A percentile compares a stretch with the other conserved stretches of the same genome.
phyloP scores from a whole-genome alignment of 2,888 invertebrate species.

The Aproaerema taeniolella region DNA sequence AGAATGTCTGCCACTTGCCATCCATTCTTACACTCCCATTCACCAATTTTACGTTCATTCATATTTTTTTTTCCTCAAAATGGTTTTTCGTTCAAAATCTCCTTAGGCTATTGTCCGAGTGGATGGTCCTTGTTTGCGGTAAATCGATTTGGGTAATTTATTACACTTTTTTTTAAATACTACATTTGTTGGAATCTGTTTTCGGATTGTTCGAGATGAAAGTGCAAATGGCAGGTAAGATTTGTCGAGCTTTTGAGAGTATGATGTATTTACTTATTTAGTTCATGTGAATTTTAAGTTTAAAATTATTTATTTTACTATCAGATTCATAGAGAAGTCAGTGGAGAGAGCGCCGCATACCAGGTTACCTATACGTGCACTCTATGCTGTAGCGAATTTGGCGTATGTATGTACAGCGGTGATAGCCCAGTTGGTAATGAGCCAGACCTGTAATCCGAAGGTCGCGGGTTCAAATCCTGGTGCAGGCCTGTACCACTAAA shows the following conservation, averaged over 20 bases:
- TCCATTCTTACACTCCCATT: constrained; percentile 29
- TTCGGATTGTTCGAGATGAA: constrained; percentile 10
- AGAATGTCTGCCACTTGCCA: constrained; percentile 29
- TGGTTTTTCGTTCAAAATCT: constrained; percentile 14
- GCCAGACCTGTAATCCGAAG: no score
- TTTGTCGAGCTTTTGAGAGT: neutral
- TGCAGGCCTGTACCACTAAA: no score
- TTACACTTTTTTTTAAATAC: constrained; percentile 24
- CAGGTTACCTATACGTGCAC: no score
- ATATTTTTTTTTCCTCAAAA: constrained; percentile 21
- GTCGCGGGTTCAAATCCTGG: no score
- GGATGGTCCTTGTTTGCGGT: constrained; percentile 33
- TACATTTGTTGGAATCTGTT: constrained; percentile 8
- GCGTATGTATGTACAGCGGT: no score
- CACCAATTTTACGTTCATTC: constrained; percentile 33
- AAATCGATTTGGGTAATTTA: constrained; percentile 37
- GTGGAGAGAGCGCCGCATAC: no score
- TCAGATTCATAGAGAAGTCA: no score
- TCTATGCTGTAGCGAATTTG: no score
- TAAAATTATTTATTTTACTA: no score
- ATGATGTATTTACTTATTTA: no score
- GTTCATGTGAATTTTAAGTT: no score
- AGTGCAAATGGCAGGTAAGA: constrained; percentile 16
- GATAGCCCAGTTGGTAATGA: no score
- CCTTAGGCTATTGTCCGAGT: constrained; percentile 15